phyloP scores from a whole-genome alignment of 1,140 invertebrate genomes.

The Metopolophium dirhodum region DNA sequence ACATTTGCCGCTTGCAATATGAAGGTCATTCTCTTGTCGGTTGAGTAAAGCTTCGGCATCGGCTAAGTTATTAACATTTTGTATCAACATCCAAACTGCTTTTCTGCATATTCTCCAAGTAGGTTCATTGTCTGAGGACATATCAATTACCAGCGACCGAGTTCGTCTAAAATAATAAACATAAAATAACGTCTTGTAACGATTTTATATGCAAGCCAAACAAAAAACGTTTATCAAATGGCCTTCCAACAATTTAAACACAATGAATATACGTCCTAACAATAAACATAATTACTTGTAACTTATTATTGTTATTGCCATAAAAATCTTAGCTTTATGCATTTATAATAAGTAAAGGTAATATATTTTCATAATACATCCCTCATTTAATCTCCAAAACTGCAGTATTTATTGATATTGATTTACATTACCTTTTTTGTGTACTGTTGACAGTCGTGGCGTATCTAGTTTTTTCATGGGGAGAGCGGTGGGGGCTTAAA shows the following conservation, averaged over 20 bases:
- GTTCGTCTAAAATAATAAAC: background rate
- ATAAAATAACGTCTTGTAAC: background rate
- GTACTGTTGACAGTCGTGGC: background rate
- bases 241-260: background rate
- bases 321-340: background rate
- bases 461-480: no score
- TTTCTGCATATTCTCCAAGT: constrained; percentile 41
- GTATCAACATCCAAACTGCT: constrained; percentile 43
- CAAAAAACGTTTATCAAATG: background rate
- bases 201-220: background rate
- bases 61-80: constrained; percentile 3
- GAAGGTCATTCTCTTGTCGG: constrained; percentile 12
- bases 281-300: background rate
- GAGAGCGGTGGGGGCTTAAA: no score
- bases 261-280: background rate
- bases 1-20: constrained; percentile 43
- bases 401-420: background rate
- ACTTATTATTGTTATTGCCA: background rate
- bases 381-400: background rate
- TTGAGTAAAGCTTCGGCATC: background rate
- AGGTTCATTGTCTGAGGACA: constrained; percentile 42
- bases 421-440: background rate
- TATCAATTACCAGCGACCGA: background rate
- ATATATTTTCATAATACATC: background rate
- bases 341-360: background rate